Evolutionary conservation across 2,888 invertebrate genomes (phyloP).

Genomic region (Sclerodermus sp.): DNA sequence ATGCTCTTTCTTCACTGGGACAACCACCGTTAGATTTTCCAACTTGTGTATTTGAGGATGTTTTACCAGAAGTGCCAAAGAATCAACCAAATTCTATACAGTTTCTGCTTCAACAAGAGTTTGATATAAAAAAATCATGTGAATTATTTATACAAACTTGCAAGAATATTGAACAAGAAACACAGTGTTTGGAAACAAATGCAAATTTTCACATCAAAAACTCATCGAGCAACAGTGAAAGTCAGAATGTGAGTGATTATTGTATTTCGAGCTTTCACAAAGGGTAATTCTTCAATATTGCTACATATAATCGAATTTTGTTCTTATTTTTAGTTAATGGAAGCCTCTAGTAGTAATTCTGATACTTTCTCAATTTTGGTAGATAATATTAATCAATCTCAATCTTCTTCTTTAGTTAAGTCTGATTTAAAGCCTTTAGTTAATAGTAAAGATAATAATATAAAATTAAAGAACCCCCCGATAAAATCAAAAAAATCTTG

Average conservation of each 20-base stretch:
- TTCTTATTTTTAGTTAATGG: constrained; percentile 24
- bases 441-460: constrained; percentile 19
- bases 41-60: constrained; percentile 36
- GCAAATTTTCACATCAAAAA: not conserved
- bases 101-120: constrained; percentile 41
- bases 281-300: constrained; percentile 16
- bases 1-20: constrained; percentile 41
- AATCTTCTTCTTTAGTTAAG: constrained; percentile 16
- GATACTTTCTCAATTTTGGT: constrained; percentile 21
- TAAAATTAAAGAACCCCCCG: constrained; percentile 8
- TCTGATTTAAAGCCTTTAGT: constrained; percentile 23
- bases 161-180: constrained; percentile 18
- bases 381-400: constrained; percentile 18
- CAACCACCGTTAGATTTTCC: constrained; percentile 38
- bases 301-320: not conserved
- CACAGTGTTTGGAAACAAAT: constrained; percentile 10
- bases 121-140: constrained; percentile 45
- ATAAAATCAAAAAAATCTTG: constrained; percentile 22
- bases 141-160: constrained; percentile 43
- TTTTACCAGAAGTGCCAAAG: constrained; percentile 49
- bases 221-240: constrained; percentile 11
- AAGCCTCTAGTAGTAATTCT: no score
- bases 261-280: no score
- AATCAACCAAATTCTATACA: constrained; percentile 36
- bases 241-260: constrained; percentile 10